These are phyloP conservation scores for Isaurus tuberculatus DNA, from an alignment of 92 coral and sea anemone species.

Conservation along the genomic window DNA sequence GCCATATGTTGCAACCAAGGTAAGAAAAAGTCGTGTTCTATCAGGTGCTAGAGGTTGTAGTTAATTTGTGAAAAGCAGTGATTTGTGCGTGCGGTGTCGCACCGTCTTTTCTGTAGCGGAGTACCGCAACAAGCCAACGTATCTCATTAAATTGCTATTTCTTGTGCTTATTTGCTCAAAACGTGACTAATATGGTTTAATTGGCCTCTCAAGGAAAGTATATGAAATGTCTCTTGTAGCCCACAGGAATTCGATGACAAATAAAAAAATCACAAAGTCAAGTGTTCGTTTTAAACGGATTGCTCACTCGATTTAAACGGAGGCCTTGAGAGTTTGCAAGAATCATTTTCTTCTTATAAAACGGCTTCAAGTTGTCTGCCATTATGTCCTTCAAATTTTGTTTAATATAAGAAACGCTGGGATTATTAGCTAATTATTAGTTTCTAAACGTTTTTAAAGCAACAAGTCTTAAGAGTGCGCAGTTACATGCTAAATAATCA, in stretches of 20 bases:
- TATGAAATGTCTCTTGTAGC: neutral
- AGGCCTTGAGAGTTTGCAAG: neutral
- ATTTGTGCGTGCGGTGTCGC: neutral
- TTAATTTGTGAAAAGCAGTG: too few relatives aligned
- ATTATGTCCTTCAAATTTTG: neutral
- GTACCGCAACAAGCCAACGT: neutral
- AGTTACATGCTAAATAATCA: neutral
- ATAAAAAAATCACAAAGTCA: conserved; percentile 15
- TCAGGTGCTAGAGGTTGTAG: neutral
- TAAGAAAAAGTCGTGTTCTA: neutral
- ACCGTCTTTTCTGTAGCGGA: neutral
- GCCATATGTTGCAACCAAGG: conserved; percentile 52
- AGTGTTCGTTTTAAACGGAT: neutral
- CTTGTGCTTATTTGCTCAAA: conserved; percentile 16
- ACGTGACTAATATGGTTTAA: conserved; percentile 28
- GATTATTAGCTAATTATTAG: neutral
- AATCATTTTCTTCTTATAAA: neutral
- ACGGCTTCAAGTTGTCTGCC: neutral
- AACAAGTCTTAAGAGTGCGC: conserved; percentile 25
- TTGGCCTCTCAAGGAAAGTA: neutral
- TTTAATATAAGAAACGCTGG: too few relatives aligned
- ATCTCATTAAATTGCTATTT: conserved; percentile 20
- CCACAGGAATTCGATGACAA: conserved; percentile 25
- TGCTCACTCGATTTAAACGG: neutral
- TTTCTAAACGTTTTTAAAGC: neutral